Conservation (phyloP, 1,140 invertebrate genomes). For the Heliconius eleuchia region DNA sequence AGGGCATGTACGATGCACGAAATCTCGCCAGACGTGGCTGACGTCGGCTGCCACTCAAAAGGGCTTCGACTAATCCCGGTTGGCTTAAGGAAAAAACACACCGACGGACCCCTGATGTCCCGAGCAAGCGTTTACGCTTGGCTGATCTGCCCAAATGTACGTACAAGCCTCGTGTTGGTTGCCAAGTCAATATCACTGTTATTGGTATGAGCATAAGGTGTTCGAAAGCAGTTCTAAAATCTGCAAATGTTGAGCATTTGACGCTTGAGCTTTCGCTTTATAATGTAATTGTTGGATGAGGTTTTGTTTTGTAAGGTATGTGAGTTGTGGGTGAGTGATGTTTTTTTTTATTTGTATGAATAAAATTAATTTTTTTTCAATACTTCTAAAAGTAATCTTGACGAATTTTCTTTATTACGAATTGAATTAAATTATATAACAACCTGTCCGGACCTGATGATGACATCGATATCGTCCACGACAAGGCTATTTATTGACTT, state of each 20-base stretch:
- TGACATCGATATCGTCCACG: no score
- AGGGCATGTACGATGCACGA: conserved; percentile 48
- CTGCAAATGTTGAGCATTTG: conserved; percentile 58
- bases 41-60: conserved; percentile 79
- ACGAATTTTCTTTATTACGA: no score
- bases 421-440: no score
- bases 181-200: not conserved
- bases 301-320: conserved; percentile 45
- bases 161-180: not conserved
- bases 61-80: conserved; percentile 75
- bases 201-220: conserved; percentile 13
- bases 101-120: conserved; percentile 67
- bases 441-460: no score
- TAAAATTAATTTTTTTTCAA: no score
- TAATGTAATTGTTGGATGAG: conserved; percentile 75
- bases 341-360: not conserved
- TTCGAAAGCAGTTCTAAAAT: not conserved
- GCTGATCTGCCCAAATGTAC: conserved; percentile 36
- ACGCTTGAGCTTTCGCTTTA: conserved; percentile 72
- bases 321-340: conserved; percentile 38
- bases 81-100: conserved; percentile 79
- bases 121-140: conserved; percentile 73
- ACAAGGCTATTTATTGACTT: no score
- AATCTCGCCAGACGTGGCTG: conserved; percentile 67
- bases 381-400: no score